phyloP scores from a whole-genome alignment of 2,888 invertebrate genomes.

The Meghimatium bilineatum region DNA sequence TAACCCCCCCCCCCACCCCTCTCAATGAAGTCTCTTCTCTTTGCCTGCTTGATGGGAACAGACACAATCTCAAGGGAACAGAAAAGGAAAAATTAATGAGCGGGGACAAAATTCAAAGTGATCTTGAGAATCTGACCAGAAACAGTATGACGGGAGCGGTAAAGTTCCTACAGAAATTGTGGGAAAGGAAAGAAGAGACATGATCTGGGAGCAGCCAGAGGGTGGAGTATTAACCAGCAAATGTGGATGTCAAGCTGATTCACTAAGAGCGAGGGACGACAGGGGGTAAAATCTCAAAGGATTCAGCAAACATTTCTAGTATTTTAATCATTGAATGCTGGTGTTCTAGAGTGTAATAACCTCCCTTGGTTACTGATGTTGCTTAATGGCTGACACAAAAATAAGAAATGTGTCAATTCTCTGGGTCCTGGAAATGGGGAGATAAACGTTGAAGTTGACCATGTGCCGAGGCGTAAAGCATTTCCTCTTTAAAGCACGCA shows the following conservation, averaged over 20 bases:
- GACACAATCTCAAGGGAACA: neutral
- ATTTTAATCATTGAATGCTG: neutral
- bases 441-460: conserved; percentile 24
- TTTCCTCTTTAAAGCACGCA: neutral
- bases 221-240: conserved; percentile 13
- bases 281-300: conserved; percentile 12
- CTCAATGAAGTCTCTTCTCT: neutral
- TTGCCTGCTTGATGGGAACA: neutral
- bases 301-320: conserved; percentile 17
- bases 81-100: neutral
- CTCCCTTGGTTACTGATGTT: conserved; percentile 2
- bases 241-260: conserved; percentile 6
- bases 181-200: neutral
- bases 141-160: neutral
- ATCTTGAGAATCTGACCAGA: conserved; percentile 3
- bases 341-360: conserved; percentile 20
- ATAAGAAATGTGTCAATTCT: conserved; percentile 24
- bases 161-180: neutral
- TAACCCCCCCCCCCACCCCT: neutral
- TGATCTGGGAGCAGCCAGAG: too few relatives aligned
- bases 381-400: neutral
- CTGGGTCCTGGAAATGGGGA: conserved; percentile 29
- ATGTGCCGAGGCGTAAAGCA: conserved; percentile 1
- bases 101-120: neutral
- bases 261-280: neutral